Evolutionary conservation across 2,797 vertebrate species (phyloP).

Genomic region (Echiichthys vipera): DNA sequence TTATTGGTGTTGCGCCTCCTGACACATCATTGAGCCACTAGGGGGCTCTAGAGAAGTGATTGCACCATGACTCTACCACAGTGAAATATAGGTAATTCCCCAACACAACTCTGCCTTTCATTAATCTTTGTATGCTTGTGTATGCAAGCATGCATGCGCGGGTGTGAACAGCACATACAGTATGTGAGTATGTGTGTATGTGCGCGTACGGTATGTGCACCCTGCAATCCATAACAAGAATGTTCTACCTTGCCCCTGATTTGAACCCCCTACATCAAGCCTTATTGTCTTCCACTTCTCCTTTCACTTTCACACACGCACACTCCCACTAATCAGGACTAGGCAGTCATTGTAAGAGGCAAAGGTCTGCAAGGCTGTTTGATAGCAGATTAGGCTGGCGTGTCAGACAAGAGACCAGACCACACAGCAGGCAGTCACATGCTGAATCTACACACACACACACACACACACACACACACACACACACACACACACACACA

Average conservation of each 20-base stretch:
- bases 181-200: slow-evolving; percentile 6
- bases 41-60: slow-evolving; percentile 48
- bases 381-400: slow-evolving; percentile 74
- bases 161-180: background rate
- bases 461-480: slow-evolving; percentile 2
- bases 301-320: slow-evolving; percentile 30
- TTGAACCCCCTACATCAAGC: slow-evolving; percentile 75
- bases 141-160: slow-evolving; percentile 10
- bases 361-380: slow-evolving; percentile 71
- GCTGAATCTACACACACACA: slow-evolving; percentile 47
- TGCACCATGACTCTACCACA: slow-evolving; percentile 45
- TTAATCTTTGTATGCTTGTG: slow-evolving; percentile 32
- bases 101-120: slow-evolving; percentile 22
- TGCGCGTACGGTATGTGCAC: slow-evolving; percentile 20
- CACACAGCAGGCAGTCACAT: slow-evolving; percentile 76
- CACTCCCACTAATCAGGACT: slow-evolving; percentile 59
- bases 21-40: slow-evolving; percentile 58
- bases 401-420: slow-evolving; percentile 61
- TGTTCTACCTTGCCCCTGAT: slow-evolving; percentile 65
- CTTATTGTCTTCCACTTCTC: slow-evolving; percentile 49
- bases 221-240: slow-evolving; percentile 58
- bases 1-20: slow-evolving; percentile 40
- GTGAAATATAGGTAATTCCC: slow-evolving; percentile 47
- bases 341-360: slow-evolving; percentile 56
- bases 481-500: background rate